phyloP scores from a whole-genome alignment of 2,113 vertebrate species.

The Hypocryptadius cinnamomeus region DNA sequence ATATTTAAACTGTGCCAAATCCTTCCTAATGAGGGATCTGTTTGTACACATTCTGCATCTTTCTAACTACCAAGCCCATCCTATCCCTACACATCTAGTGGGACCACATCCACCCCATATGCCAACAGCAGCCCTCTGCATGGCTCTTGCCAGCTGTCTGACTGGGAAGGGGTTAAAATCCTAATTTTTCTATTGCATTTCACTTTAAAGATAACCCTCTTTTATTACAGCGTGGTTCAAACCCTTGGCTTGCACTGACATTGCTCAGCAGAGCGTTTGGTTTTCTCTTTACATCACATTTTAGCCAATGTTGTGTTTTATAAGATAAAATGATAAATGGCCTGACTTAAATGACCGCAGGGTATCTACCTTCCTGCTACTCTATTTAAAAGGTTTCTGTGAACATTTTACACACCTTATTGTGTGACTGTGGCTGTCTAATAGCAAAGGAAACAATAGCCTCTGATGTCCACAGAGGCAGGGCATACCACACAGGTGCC shows the following conservation, averaged over 20 bases:
- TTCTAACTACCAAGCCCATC: not conserved
- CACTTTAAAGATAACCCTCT: not conserved
- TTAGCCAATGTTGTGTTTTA: constrained; percentile 24
- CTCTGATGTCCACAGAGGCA: constrained; percentile 48
- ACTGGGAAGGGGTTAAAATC: not conserved
- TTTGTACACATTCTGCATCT: not conserved
- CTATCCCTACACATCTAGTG: not conserved
- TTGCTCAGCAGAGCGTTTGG: constrained; percentile 11
- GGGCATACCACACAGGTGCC: constrained; percentile 57
- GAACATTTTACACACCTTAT: constrained; percentile 53
- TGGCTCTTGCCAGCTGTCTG: not conserved
- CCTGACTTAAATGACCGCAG: constrained; percentile 47
- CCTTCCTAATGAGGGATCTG: not conserved
- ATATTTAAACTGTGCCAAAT: not conserved
- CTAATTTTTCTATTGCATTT: not conserved
- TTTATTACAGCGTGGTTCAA: not conserved
- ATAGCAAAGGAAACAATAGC: constrained; percentile 47
- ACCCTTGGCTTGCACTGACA: not conserved
- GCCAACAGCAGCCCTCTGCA: not conserved
- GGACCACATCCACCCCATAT: not conserved
- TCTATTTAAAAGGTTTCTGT: constrained; percentile 54
- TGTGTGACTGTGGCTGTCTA: constrained; percentile 32
- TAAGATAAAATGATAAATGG: constrained; percentile 60
- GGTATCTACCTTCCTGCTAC: constrained; percentile 22
- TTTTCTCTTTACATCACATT: constrained; percentile 7